A percentile compares a stretch with the other conserved stretches of the same genome.
These are phyloP conservation scores for Ferdinandea cuprea DNA, from an alignment of 2,888 invertebrate species.

Conservation along the genomic window DNA sequence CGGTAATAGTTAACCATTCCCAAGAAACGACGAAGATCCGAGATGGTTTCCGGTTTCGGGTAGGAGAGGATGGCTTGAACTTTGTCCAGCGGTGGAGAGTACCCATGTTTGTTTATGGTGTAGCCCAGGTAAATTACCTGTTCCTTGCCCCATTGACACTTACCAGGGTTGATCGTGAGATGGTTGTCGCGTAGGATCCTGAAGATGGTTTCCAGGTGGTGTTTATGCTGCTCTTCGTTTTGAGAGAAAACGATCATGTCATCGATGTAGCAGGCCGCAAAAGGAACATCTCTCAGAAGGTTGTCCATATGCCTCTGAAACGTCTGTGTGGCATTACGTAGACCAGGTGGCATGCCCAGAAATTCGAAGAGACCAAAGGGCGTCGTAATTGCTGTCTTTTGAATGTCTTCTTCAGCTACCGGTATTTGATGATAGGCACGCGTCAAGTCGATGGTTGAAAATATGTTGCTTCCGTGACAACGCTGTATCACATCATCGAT, in stretches of 20 bases:
- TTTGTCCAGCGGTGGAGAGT: background rate
- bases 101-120: background rate
- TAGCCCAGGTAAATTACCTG: background rate
- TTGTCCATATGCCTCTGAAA: background rate
- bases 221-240: too few relatives aligned
- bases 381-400: background rate
- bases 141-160: background rate
- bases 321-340: slow-evolving; percentile 17
- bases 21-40: background rate
- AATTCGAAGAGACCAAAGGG: background rate
- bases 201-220: background rate
- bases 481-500: background rate
- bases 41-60: background rate
- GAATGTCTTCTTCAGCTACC: background rate
- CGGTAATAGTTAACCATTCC: background rate
- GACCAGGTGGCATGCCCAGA: slow-evolving; percentile 2
- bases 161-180: background rate
- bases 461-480: too few relatives aligned
- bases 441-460: background rate
- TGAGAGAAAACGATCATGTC: background rate
- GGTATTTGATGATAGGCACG: slow-evolving; percentile 11
- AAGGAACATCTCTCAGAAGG: too few relatives aligned
- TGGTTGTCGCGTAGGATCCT: background rate
- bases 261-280: background rate
- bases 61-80: background rate